phyloP scores from a whole-genome alignment of 2,888 invertebrate species.

The Trachelus stipa region DNA sequence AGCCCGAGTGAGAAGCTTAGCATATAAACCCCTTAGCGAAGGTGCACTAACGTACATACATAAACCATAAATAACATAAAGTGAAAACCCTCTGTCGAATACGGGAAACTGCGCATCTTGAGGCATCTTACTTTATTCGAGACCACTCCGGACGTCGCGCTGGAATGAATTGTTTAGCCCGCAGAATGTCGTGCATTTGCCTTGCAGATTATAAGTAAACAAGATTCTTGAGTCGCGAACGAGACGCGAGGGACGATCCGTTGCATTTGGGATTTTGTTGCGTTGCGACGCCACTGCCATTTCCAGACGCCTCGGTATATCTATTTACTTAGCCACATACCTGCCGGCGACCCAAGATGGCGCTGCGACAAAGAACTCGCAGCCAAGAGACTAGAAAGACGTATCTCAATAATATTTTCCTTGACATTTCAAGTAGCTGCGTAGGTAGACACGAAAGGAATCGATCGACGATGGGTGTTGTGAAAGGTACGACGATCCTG shows the following conservation, averaged over 20 bases:
- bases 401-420: not conserved
- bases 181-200: constrained; percentile 25
- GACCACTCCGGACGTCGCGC: not conserved
- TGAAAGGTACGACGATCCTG: not conserved
- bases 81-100: not conserved
- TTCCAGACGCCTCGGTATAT: not conserved
- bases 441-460: not conserved
- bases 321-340: not conserved
- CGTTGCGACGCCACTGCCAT: not conserved
- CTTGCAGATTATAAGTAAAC: constrained; percentile 32
- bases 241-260: constrained; percentile 11
- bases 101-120: constrained; percentile 2
- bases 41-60: not conserved
- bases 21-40: not conserved
- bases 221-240: constrained; percentile 7
- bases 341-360: not conserved
- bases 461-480: not conserved
- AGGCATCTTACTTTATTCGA: constrained; percentile 7
- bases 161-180: constrained; percentile 18
- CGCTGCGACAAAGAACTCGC: not conserved
- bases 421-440: not conserved
- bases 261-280: not conserved
- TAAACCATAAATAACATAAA: not conserved
- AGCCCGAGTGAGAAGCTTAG: not conserved
- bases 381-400: not conserved